phyloP scores from a whole-genome alignment of 2,797 vertebrate species.

The Petrocephalus sullivani region DNA sequence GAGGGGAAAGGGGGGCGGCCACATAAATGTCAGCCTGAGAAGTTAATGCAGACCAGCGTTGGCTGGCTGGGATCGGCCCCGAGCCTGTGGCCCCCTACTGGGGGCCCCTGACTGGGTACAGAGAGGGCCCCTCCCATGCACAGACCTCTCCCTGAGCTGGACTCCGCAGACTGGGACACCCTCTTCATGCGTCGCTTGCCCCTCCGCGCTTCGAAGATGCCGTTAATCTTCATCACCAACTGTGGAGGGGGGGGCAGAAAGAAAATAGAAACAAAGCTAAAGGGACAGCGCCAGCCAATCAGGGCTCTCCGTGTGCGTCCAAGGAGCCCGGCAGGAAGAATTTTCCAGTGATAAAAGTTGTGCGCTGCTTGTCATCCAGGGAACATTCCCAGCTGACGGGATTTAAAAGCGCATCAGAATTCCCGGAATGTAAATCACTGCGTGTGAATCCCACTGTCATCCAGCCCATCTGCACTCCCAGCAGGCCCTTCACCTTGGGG shows the following conservation, averaged over 20 bases:
- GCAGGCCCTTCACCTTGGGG: slow-evolving; percentile 74
- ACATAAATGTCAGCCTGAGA: not conserved
- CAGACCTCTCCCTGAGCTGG: slow-evolving; percentile 87
- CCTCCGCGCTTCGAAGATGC: slow-evolving; percentile 84
- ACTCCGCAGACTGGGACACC: slow-evolving; percentile 84
- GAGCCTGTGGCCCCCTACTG: not conserved
- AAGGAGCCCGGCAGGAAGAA: not conserved
- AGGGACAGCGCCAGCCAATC: not conserved
- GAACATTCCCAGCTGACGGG: not conserved
- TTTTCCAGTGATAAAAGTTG: not conserved
- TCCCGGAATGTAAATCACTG: not conserved
- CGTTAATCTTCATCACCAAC: slow-evolving; percentile 93
- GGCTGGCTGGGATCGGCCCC: not conserved
- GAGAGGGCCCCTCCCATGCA: not conserved
- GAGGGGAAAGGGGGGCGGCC: not conserved
- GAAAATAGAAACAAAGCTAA: slow-evolving; percentile 2
- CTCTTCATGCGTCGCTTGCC: slow-evolving; percentile 91
- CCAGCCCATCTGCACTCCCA: not conserved
- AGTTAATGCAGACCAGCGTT: not conserved
- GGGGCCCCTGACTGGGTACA: not conserved
- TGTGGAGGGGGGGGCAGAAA: slow-evolving; percentile 51
- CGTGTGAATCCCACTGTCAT: not conserved
- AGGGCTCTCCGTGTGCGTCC: not conserved
- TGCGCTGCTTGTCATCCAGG: not conserved
- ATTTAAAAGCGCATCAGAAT: not conserved